Evolutionary conservation across 2,113 vertebrate species (phyloP).

Genomic region (Rhinolophus ferrumequinum): DNA sequence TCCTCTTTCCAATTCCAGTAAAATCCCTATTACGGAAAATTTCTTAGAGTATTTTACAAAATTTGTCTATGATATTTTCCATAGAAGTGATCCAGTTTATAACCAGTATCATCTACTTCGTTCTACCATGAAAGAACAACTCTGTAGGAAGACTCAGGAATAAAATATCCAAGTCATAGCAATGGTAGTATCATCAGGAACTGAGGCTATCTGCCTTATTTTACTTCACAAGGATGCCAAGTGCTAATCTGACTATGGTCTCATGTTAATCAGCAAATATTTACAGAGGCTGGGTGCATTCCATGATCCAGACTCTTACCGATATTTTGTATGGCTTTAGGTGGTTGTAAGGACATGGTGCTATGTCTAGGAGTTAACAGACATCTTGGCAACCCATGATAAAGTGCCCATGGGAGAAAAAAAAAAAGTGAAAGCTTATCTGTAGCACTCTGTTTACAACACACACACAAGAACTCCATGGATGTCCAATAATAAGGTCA

Average conservation of each 20-base stretch:
- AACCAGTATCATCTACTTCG: not conserved
- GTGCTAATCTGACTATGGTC: not conserved
- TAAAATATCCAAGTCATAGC: not conserved
- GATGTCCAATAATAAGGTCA: not conserved
- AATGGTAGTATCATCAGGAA: not conserved
- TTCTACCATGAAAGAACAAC: not conserved
- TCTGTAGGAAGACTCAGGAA: not conserved
- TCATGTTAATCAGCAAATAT: not conserved
- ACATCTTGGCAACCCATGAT: not conserved
- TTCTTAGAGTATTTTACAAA: constrained; percentile 58
- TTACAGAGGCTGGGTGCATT: not conserved
- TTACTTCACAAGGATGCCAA: not conserved
- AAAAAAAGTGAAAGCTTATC: not conserved
- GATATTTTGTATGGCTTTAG: not conserved
- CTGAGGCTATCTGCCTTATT: not conserved
- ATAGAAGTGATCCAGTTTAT: not conserved
- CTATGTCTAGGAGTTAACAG: not conserved
- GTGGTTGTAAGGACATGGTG: not conserved
- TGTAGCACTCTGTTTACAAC: not conserved
- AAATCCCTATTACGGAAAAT: constrained; percentile 1
- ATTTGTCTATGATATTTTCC: constrained; percentile 59
- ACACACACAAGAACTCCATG: not conserved
- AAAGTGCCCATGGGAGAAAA: not conserved
- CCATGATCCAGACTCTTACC: not conserved
- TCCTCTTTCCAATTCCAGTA: constrained; percentile 46